phyloP scores from a whole-genome alignment of 2,888 invertebrate genomes.

The Drosophila meridiana region DNA sequence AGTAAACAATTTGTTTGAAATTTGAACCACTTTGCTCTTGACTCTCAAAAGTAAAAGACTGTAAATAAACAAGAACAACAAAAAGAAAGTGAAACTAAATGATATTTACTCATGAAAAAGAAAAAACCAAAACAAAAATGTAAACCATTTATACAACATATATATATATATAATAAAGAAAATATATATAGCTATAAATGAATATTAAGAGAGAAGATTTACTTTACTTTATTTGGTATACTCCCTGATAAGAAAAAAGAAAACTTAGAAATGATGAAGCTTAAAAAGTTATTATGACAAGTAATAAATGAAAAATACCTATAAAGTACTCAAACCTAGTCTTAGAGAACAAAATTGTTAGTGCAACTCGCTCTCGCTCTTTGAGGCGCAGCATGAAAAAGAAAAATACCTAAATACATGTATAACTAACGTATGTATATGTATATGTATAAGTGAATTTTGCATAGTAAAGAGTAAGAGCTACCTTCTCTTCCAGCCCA shows the following conservation, averaged over 20 bases:
- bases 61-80: slow-evolving; percentile 65
- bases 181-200: slow-evolving; percentile 35
- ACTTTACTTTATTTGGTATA: slow-evolving; percentile 63
- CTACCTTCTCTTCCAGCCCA: slow-evolving; percentile 11
- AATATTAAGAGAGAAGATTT: slow-evolving; percentile 44
- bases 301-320: slow-evolving; percentile 44
- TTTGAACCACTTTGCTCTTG: slow-evolving; percentile 73
- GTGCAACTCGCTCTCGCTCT: slow-evolving; percentile 42
- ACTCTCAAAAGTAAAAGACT: slow-evolving; percentile 81
- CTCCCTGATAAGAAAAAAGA: slow-evolving; percentile 16
- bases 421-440: slow-evolving; percentile 30
- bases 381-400: slow-evolving; percentile 15
- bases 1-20: slow-evolving; percentile 54
- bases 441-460: slow-evolving; percentile 25
- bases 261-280: slow-evolving; percentile 31
- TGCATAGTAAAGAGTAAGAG: slow-evolving; percentile 21
- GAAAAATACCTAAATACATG: slow-evolving; percentile 44
- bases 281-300: slow-evolving; percentile 68
- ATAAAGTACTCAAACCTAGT: slow-evolving; percentile 59
- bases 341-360: slow-evolving; percentile 52
- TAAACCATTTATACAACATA: slow-evolving; percentile 58
- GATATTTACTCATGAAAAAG: slow-evolving; percentile 65
- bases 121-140: slow-evolving; percentile 35
- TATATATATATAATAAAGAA: slow-evolving; percentile 44
- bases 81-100: slow-evolving; percentile 67